These are phyloP conservation scores for Heliconius nattereri DNA, from an alignment of 1,140 invertebrate species.

Conservation along the genomic window DNA sequence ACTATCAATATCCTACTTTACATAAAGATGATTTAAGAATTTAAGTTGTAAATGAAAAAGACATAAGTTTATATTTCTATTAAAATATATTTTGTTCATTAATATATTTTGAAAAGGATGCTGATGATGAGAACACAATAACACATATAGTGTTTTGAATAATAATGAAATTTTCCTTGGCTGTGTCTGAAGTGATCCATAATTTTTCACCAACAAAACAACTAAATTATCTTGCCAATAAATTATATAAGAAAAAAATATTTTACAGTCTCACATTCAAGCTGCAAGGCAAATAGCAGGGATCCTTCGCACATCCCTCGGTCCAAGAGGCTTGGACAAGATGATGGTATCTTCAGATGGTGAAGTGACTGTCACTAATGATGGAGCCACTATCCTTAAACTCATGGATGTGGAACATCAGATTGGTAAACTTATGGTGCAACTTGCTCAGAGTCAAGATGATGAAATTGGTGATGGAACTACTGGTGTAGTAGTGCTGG, in stretches of 20 bases:
- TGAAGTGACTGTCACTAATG: constrained; percentile 99
- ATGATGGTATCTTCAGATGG: constrained; percentile 98
- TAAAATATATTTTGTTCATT: too few species aligned
- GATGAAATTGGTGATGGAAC: constrained; percentile 99
- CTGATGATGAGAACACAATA: constrained; percentile 40
- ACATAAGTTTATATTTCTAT: too few species aligned
- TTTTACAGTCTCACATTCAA: constrained; percentile 95
- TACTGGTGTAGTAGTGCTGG: constrained; percentile 96
- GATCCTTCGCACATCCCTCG: constrained; percentile 95
- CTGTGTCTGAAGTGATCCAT: constrained; percentile 49
- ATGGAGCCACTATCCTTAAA: constrained; percentile 99
- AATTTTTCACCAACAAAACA: background rate
- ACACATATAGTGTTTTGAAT: constrained; percentile 49
- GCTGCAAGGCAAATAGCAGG: constrained; percentile 95
- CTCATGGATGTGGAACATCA: constrained; percentile 99
- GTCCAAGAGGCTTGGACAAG: constrained; percentile 98
- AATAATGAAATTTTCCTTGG: constrained; percentile 50
- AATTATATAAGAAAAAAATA: background rate
- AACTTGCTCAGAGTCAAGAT: constrained; percentile 99
- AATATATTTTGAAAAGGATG: constrained; percentile 9
- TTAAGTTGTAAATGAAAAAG: too few species aligned
- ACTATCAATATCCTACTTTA: background rate
- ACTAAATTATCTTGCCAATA: background rate
- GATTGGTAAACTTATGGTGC: constrained; percentile 99
- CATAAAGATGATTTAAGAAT: background rate